These are phyloP conservation scores for Palaemon carinicauda DNA, from an alignment of 1,140 invertebrate genomes.

Conservation along the genomic window DNA sequence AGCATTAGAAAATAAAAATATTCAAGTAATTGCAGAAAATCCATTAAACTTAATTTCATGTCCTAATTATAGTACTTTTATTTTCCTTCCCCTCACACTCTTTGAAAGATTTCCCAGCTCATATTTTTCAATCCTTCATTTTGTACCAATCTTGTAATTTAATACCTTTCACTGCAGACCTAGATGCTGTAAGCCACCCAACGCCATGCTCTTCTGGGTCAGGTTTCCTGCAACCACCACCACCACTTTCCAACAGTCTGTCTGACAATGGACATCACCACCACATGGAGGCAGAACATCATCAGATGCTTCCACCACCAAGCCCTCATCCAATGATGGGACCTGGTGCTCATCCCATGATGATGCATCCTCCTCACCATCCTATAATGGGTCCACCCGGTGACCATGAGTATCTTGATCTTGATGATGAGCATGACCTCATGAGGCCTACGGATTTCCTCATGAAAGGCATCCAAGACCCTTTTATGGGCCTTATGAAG, in stretches of 20 bases:
- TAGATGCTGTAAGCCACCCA: background rate
- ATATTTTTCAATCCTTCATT: background rate
- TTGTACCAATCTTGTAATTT: no score
- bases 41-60: no score
- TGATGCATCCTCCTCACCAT: constrained; percentile 20
- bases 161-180: background rate
- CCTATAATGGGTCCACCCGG: constrained; percentile 11
- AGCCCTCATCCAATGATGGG: constrained; percentile 27
- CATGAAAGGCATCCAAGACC: constrained; percentile 58
- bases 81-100: no score
- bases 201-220: constrained; percentile 13
- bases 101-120: constrained; percentile 24
- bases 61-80: no score
- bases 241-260: constrained; percentile 45
- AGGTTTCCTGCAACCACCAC: constrained; percentile 18
- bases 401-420: constrained; percentile 21
- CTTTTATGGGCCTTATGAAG: constrained; percentile 58
- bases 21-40: no score
- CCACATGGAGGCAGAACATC: background rate
- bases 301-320: constrained; percentile 27
- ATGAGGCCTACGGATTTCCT: constrained; percentile 41
- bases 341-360: constrained; percentile 26
- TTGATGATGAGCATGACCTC: constrained; percentile 28
- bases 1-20: no score
- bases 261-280: constrained; percentile 31